A percentile compares a stretch with the other conserved stretches of the same genome.
Evolutionary conservation across 2,888 invertebrate species (phyloP).

Genomic region (Luperina testacea): DNA sequence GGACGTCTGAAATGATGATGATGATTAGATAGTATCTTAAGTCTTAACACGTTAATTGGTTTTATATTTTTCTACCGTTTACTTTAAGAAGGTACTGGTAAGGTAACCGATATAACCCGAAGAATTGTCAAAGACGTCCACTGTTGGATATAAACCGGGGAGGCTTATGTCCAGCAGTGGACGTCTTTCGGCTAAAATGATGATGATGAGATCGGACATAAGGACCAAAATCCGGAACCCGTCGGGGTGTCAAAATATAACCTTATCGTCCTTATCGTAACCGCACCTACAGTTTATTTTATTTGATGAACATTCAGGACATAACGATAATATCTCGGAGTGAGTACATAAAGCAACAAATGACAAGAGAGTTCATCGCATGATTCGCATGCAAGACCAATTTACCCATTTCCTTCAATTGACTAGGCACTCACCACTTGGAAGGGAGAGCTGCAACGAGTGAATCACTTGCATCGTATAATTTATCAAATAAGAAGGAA

Average conservation of each 20-base stretch:
- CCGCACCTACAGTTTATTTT: background rate
- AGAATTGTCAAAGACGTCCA: too few relatives aligned
- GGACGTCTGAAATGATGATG: too few relatives aligned
- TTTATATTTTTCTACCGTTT: background rate
- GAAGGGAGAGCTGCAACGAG: conserved; percentile 8
- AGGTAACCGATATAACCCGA: too few relatives aligned
- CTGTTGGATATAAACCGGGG: too few relatives aligned
- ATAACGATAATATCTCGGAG: background rate
- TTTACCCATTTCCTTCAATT: conserved; percentile 53
- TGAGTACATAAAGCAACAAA: conserved; percentile 8
- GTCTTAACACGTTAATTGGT: background rate
- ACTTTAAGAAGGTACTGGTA: background rate
- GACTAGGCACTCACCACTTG: conserved; percentile 4
- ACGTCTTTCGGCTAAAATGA: too few relatives aligned
- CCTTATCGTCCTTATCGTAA: background rate
- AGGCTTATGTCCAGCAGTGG: too few relatives aligned
- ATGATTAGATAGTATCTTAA: background rate
- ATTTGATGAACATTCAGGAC: background rate
- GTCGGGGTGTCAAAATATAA: background rate
- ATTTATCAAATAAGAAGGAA: background rate
- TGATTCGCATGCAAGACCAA: conserved; percentile 30
- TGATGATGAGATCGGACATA: too few relatives aligned
- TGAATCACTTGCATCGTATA: conserved; percentile 15
- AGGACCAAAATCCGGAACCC: too few relatives aligned
- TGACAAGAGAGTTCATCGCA: conserved; percentile 14